phyloP scores from a whole-genome alignment of 1,140 invertebrate genomes.

The Neotoxoptera formosana region DNA sequence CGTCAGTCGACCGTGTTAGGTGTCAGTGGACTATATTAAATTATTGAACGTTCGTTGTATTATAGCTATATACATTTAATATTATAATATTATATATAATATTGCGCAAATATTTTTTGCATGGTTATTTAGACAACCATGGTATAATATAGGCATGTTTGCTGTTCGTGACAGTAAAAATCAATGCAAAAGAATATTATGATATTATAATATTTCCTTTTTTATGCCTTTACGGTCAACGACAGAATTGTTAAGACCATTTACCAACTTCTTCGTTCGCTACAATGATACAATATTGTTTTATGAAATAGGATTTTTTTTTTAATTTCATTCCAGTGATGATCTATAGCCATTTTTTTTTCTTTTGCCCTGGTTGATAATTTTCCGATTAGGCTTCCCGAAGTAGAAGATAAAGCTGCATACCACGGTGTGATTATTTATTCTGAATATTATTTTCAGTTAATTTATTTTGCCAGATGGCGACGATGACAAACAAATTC shows the following conservation, averaged over 20 bases:
- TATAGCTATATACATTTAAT: neutral
- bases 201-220: neutral
- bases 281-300: neutral
- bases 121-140: neutral
- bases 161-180: neutral
- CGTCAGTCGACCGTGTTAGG: neutral
- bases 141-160: neutral
- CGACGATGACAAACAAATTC: constrained; percentile 54
- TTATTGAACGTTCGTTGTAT: neutral
- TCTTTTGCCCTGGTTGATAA: constrained; percentile 33
- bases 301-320: neutral
- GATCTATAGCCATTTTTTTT: neutral
- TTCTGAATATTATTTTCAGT: constrained; percentile 55
- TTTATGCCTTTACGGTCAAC: neutral
- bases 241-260: neutral
- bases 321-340: neutral
- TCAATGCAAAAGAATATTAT: neutral
- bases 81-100: too few species aligned
- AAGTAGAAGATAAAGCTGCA: constrained; percentile 39
- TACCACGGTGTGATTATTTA: constrained; percentile 23
- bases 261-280: neutral
- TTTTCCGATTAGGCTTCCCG: constrained; percentile 33
- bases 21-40: neutral
- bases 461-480: constrained; percentile 56
- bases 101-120: neutral